These are phyloP conservation scores for Leptinotarsa lineolata DNA, from an alignment of 1,140 invertebrate genomes.

Conservation along the genomic window DNA sequence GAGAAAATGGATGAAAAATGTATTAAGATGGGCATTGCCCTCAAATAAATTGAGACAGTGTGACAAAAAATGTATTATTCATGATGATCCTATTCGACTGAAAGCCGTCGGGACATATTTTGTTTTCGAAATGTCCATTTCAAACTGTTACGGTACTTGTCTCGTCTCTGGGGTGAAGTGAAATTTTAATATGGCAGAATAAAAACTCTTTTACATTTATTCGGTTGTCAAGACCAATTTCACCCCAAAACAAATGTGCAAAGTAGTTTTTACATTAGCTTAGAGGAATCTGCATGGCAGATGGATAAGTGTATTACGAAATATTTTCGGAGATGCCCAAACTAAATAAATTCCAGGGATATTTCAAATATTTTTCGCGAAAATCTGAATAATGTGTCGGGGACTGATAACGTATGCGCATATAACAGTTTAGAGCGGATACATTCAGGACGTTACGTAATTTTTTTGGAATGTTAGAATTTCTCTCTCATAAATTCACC, in stretches of 20 bases:
- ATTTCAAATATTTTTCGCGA: constrained; percentile 2
- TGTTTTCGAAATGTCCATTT: constrained; percentile 26
- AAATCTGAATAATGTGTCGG: constrained; percentile 19
- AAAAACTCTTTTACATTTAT: constrained; percentile 7
- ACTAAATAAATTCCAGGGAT: constrained; percentile 8
- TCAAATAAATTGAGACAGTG: constrained; percentile 21
- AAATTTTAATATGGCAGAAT: constrained; percentile 23
- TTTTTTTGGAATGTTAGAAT: background rate
- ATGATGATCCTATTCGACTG: constrained; percentile 17
- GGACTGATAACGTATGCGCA: constrained; percentile 5
- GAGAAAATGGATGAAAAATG: background rate
- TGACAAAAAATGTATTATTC: constrained; percentile 28
- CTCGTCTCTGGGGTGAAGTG: constrained; percentile 6
- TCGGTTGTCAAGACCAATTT: constrained; percentile 17
- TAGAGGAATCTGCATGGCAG: background rate
- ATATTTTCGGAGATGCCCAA: background rate
- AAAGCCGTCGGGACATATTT: constrained; percentile 22
- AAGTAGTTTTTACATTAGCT: constrained; percentile 14
- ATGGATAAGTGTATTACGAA: background rate
- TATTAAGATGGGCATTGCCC: background rate
- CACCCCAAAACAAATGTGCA: constrained; percentile 18
- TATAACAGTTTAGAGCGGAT: background rate
- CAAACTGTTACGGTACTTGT: constrained; percentile 9
- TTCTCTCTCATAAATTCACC: no score
- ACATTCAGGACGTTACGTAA: constrained; percentile 1